A percentile compares a stretch with the other conserved stretches of the same genome.
phyloP scores from a whole-genome alignment of 1,140 invertebrate species.

The Berghia stephanieae region DNA sequence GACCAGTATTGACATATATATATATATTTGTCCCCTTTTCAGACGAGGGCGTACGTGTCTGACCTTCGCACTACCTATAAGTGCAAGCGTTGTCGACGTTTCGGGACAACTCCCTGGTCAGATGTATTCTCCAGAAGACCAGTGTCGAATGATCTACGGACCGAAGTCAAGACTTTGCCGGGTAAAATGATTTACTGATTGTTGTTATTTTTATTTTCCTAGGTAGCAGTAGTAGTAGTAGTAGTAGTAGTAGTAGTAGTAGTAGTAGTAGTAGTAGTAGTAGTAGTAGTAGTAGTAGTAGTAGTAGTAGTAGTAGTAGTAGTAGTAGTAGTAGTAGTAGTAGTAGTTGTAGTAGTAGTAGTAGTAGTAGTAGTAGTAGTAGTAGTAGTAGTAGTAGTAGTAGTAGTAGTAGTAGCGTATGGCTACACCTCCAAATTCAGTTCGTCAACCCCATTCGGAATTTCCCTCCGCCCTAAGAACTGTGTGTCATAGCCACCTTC shows the following conservation, averaged over 20 bases:
- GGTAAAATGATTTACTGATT: constrained; percentile 13
- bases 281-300: constrained; percentile 2
- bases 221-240: not conserved
- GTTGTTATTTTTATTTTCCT: not conserved
- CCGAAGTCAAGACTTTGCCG: not conserved
- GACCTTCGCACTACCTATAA: not conserved
- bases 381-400: constrained; percentile 4
- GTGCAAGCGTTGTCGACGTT: not conserved
- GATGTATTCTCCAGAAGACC: constrained; percentile 6
- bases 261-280: constrained; percentile 2
- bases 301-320: constrained; percentile 2
- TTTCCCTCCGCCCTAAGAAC: too few species aligned
- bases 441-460: too few species aligned
- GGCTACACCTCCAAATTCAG: too few species aligned
- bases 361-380: constrained; percentile 4
- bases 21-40: not conserved
- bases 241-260: constrained; percentile 2
- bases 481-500: too few species aligned
- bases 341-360: not conserved
- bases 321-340: not conserved
- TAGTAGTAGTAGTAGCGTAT: too few species aligned
- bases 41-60: constrained; percentile 3
- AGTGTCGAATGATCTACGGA: constrained; percentile 20
- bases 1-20: not conserved
- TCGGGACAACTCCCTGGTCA: not conserved